Evolutionary conservation across 1,140 invertebrate genomes (phyloP).

Genomic region (Nephila pilipes): DNA sequence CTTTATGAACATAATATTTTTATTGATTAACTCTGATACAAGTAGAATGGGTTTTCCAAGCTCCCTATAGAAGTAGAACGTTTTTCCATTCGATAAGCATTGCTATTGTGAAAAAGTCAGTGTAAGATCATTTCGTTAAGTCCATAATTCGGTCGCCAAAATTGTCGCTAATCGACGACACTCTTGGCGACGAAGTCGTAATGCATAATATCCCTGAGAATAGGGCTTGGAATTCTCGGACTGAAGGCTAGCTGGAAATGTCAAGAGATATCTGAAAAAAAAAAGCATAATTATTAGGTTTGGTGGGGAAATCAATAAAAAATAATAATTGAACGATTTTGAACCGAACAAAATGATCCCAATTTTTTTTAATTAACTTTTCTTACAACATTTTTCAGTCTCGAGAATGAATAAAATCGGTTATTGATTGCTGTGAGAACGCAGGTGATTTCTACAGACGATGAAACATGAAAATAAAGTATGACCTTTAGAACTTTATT

Average conservation of each 20-base stretch:
- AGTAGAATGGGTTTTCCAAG: slow-evolving; percentile 12
- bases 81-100: background rate
- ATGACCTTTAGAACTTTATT: too few relatives aligned
- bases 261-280: slow-evolving; percentile 36
- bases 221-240: slow-evolving; percentile 10
- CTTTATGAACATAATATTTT: background rate
- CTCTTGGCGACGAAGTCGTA: background rate
- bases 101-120: background rate
- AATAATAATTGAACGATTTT: too few relatives aligned
- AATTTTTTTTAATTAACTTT: too few relatives aligned
- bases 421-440: too few relatives aligned
- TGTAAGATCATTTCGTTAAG: background rate
- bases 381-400: too few relatives aligned
- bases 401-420: too few relatives aligned
- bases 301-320: background rate
- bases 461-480: too few relatives aligned
- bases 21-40: background rate
- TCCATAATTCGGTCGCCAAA: background rate
- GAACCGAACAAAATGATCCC: too few relatives aligned
- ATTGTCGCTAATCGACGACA: background rate
- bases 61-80: background rate
- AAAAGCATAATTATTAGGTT: background rate
- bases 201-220: slow-evolving; percentile 1
- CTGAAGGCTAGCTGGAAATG: slow-evolving; percentile 13
- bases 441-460: too few relatives aligned